phyloP scores from a whole-genome alignment of 2,888 invertebrate species.

The Abscondita cerata region DNA sequence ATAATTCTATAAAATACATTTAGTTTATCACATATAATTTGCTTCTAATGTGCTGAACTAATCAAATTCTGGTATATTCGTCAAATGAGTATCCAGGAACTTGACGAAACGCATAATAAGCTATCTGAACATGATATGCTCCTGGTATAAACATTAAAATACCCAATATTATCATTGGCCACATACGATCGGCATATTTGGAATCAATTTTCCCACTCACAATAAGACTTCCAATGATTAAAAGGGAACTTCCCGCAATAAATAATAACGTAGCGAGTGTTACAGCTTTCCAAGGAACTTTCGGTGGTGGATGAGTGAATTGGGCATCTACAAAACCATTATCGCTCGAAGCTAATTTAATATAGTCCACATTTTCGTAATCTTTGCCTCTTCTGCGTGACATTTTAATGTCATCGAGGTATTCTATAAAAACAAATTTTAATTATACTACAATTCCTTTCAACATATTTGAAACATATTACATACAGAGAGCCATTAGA shows the following conservation, averaged over 20 bases:
- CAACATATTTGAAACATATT: conserved; percentile 7
- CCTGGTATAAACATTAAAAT: conserved; percentile 91
- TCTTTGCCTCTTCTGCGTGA: conserved; percentile 66
- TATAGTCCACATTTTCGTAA: conserved; percentile 69
- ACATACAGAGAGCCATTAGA: not conserved
- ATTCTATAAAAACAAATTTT: conserved; percentile 52
- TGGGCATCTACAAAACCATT: conserved; percentile 76
- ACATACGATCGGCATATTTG: conserved; percentile 86
- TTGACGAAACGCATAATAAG: conserved; percentile 83
- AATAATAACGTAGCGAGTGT: conserved; percentile 77
- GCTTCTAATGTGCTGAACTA: too few species aligned
- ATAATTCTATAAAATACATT: too few species aligned
- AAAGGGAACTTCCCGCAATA: conserved; percentile 74
- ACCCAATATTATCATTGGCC: conserved; percentile 89
- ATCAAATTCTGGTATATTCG: conserved; percentile 89
- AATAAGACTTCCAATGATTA: conserved; percentile 67
- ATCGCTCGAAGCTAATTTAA: conserved; percentile 62
- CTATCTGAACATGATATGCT: conserved; percentile 88
- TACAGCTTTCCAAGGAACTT: conserved; percentile 87
- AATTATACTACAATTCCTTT: not conserved
- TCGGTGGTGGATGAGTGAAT: conserved; percentile 69
- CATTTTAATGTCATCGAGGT: conserved; percentile 63
- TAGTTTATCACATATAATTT: too few species aligned
- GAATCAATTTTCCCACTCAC: conserved; percentile 82
- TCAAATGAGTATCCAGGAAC: conserved; percentile 86